These are phyloP conservation scores for Sebastes nivosus DNA, from an alignment of 2,797 vertebrate genomes.

Conservation along the genomic window DNA sequence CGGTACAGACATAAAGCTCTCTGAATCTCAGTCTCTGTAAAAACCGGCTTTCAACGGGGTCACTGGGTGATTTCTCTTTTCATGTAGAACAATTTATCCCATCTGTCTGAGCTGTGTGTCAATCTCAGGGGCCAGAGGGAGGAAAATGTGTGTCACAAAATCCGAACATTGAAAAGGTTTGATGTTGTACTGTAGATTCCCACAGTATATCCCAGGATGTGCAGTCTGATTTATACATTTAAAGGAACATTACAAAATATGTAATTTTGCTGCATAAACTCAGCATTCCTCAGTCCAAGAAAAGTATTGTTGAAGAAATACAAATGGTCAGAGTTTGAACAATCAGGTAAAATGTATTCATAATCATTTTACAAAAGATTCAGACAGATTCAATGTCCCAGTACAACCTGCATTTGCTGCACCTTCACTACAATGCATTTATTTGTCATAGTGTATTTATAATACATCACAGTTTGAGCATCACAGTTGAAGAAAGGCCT, in stretches of 20 bases:
- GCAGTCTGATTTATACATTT: no score
- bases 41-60: neutral
- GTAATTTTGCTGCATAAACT: no score
- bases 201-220: neutral
- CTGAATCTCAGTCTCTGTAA: neutral
- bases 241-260: no score
- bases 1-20: neutral
- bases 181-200: neutral
- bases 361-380: neutral
- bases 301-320: neutral
- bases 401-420: neutral
- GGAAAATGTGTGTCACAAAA: neutral
- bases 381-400: neutral
- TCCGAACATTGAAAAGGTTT: neutral
- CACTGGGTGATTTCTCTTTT: neutral
- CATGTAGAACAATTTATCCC: neutral
- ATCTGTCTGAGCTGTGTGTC: neutral
- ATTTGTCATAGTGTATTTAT: neutral
- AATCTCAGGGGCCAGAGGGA: neutral
- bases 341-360: conserved; percentile 18
- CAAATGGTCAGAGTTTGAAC: neutral
- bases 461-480: conserved; percentile 16
- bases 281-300: neutral
- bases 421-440: neutral
- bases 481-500: conserved; percentile 28